A percentile compares a stretch with the other conserved stretches of the same genome.
Conservation (phyloP, 92 coral and sea anemone genomes). For the Diadumene lineata region DNA sequence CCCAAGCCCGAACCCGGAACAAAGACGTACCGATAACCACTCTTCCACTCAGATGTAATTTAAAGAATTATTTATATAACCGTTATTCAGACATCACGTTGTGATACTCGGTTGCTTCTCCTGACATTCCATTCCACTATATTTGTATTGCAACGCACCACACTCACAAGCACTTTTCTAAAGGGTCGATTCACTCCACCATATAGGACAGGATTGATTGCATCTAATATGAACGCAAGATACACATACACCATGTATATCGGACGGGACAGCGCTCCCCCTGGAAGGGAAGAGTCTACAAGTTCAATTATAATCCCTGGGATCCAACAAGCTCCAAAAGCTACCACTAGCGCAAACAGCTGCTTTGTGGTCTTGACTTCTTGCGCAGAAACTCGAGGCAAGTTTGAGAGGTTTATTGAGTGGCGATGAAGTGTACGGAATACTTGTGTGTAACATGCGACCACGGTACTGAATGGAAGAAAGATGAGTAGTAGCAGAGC, state of each 20-base stretch:
- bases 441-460: constrained; percentile 51
- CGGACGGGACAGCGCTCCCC: constrained; percentile 49
- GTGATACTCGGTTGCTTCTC: no score
- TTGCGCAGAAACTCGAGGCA: constrained; percentile 38
- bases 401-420: constrained; percentile 1
- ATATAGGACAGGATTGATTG: constrained; percentile 74
- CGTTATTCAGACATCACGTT: no score
- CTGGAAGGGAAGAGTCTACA: constrained; percentile 36
- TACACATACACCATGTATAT: constrained; percentile 49
- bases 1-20: no score
- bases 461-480: constrained; percentile 43
- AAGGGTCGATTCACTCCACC: constrained; percentile 71
- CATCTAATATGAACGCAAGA: constrained; percentile 61
- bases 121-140: no score
- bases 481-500: constrained; percentile 46
- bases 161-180: constrained; percentile 57
- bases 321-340: constrained; percentile 66
- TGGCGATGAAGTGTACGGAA: constrained; percentile 55
- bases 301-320: constrained; percentile 65
- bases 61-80: no score
- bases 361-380: constrained; percentile 67
- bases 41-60: no score
- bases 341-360: constrained; percentile 63
- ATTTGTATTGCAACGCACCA: no score
- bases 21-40: no score